Percentiles rank a stretch among this genome's conserved stretches.
Evolutionary conservation across 2,797 vertebrate species (phyloP).

Genomic region (Danio jaintianensis): DNA sequence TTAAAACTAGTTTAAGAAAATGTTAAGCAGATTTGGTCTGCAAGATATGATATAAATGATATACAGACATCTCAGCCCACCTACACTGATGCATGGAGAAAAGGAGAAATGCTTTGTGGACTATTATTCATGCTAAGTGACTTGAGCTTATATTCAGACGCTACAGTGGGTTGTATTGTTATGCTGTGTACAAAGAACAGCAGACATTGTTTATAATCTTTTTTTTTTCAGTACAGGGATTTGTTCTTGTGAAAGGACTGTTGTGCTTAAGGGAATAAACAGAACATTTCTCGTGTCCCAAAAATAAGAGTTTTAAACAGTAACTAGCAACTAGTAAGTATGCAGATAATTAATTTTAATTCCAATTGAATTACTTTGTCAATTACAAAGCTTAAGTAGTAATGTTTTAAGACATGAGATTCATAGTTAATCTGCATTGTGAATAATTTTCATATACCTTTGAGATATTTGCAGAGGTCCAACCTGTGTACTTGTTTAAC

Average conservation of each 20-base stretch:
- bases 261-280: not conserved
- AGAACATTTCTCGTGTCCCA: conserved; percentile 6
- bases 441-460: no score
- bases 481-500: no score
- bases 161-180: conserved; percentile 2
- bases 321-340: not conserved
- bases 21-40: conserved; percentile 8
- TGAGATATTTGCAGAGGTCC: no score
- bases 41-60: conserved; percentile 17
- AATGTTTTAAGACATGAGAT: not conserved
- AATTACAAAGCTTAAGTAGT: not conserved
- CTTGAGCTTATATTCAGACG: conserved; percentile 12
- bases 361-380: no score
- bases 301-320: not conserved
- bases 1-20: conserved; percentile 34
- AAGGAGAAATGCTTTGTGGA: conserved; percentile 12
- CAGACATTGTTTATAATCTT: conserved; percentile 5
- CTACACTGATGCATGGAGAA: conserved; percentile 16
- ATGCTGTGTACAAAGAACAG: not conserved
- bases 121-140: conserved; percentile 33
- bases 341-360: not conserved
- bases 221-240: not conserved
- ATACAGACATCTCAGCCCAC: conserved; percentile 20
- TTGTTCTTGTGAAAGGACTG: conserved; percentile 1
- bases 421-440: no score